phyloP scores from a whole-genome alignment of 2,888 invertebrate genomes.

The Lepidocyrtoides sp. region DNA sequence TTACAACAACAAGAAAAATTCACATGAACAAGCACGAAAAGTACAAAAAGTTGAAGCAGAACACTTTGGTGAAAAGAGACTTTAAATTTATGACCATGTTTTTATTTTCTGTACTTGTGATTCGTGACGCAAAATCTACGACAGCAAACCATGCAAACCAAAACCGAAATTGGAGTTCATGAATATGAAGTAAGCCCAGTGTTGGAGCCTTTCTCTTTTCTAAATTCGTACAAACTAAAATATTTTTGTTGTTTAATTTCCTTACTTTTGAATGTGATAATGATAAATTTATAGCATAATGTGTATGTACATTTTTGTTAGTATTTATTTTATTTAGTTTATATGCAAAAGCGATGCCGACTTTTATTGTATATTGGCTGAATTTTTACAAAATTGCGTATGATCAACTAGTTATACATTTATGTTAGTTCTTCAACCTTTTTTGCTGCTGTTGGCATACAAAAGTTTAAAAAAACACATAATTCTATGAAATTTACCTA shows the following conservation, averaged over 20 bases:
- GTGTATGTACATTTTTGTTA: not conserved
- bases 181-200: slow-evolving; percentile 70
- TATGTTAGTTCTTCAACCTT: slow-evolving; percentile 11
- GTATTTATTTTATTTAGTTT: slow-evolving; percentile 27
- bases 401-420: not conserved
- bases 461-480: not conserved
- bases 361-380: not conserved
- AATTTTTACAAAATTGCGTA: slow-evolving; percentile 9
- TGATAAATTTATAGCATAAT: not conserved
- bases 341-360: not conserved
- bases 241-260: not conserved
- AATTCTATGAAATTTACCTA: not conserved
- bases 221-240: slow-evolving; percentile 13
- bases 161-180: slow-evolving; percentile 72
- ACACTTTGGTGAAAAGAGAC: not conserved
- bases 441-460: slow-evolving; percentile 9
- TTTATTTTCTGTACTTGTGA: slow-evolving; percentile 53
- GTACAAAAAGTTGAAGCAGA: not conserved
- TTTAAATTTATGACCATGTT: not conserved
- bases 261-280: slow-evolving; percentile 48
- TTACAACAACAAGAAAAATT: not conserved
- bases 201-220: slow-evolving; percentile 10
- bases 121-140: slow-evolving; percentile 32
- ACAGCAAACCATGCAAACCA: slow-evolving; percentile 74
- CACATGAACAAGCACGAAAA: slow-evolving; percentile 33